Base-by-base conservation (phyloP, 1,140 invertebrate genomes). In the Cardiocondyla obscurior region DNA sequence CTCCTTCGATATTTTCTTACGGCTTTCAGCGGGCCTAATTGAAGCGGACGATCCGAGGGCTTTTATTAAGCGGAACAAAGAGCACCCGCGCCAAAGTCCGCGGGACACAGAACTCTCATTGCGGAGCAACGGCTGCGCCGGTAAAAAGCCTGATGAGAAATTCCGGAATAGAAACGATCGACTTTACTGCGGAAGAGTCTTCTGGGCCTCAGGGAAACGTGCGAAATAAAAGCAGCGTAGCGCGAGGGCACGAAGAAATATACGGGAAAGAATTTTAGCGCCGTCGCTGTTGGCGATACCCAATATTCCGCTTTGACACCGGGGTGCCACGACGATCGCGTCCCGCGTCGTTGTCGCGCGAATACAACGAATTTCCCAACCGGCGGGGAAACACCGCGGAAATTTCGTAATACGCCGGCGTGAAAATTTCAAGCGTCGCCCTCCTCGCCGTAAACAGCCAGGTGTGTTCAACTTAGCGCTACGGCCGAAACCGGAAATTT, bases 91-190 rank as follows among this genome's bases (percentile, higher is more conserved):
- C 57, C n/a, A 53, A 76, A 88, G 74, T 84, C 70, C 70, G 72
- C 60, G 74, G 62, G 77, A 53, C 44, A 44, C 33, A 16, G 70
- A 88, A 86, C 85, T 86, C 86, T 86, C 86, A 81, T 88, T 84
- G 74, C 85, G 6, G 53, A 51, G 14, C 58, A 8, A 67, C 46
- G 25, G 72, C 28, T 39, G 65, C 44, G 58, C 19, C 60, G 83
- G 39, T 22, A 53, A 49, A 49, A 49, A 49, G 49, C 84, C 46
- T 69, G 86, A 87, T 87, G 82, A 84, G 85, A 86, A 87, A 87
- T 87, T 86, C 74, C 79, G 84, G 79, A 57, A 85, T 87, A 49
- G 57, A 67, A 87, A 86, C 79, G 70, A 85, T 86, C 85, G 84
- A 77, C 84, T 57, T 44, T 42, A 46, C 49, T 70, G 16, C 36